Base-by-base conservation (phyloP, 2,888 invertebrate genomes). In the Iselma pallidipennis region DNA sequence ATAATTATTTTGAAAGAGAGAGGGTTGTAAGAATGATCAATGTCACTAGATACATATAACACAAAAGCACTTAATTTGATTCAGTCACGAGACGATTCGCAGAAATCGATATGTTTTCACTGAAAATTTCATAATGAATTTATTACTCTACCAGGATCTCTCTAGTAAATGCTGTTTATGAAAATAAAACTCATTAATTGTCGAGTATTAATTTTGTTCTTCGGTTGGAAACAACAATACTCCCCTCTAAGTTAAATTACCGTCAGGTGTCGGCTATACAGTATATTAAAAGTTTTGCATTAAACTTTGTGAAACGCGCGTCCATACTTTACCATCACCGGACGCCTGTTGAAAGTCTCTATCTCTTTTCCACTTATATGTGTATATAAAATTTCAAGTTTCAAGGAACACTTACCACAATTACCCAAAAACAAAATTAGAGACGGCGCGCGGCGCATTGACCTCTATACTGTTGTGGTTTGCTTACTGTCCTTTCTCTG, bases 1-100 rank as follows among this genome's bases (percentile, higher is more conserved):
- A 63, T 63, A 57, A 60, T 63, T 49, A 63, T 60, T 63, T 59
- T 31, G 59, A 59, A 55, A 56, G 55, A 59, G 63, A 59, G 58
- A 56, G 63, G 63, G 63, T 59, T 63, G 54, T 49, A 16, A 50
- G 28, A 57, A 37, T 53, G 63, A 63, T 63, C 55, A 53, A 63
- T 48, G 37, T 16, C 16, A 29, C 3, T 33, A 56, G 62, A 58
- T 58, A 58, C n/a, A n/a, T n/a, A n/a, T n/a, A n/a, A n/a, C n/a
- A 57, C 54, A 26, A 42, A 45, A 21, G n/a, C 45, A 14, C 19
- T 37, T 37, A 14, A 37, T 37, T 37, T 19, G 37, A 37, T 37
- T 37, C 16, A 9, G 37, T 37, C 37, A 37, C 37, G 37, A 33
- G 12, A 33, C 2, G 4, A 16, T 37, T 16, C 2, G 5, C 3